Evolutionary conservation across 2,888 invertebrate genomes (phyloP).

Genomic region (Napeogenes sylphis): DNA sequence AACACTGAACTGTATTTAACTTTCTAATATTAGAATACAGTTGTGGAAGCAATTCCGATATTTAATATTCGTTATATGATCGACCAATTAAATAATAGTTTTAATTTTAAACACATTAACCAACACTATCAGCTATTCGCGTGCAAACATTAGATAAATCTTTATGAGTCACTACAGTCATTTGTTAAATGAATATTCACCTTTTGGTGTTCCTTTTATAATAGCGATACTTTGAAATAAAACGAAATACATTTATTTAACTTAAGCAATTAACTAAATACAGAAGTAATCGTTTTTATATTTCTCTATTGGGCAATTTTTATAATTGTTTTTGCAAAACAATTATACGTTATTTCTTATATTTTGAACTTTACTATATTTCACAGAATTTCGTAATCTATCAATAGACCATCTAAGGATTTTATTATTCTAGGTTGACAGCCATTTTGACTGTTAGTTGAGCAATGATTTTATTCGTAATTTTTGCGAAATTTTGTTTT

Average conservation of each 20-base stretch:
- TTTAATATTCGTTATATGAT: conserved; percentile 48
- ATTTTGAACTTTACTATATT: neutral
- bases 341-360: neutral
- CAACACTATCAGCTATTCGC: conserved; percentile 56
- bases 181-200: conserved; percentile 56
- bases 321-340: neutral
- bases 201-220: conserved; percentile 26
- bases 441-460: too few relatives aligned
- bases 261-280: conserved; percentile 4
- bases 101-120: conserved; percentile 56
- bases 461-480: too few relatives aligned
- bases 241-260: neutral
- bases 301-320: conserved; percentile 1
- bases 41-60: conserved; percentile 33
- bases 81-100: conserved; percentile 51
- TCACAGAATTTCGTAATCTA: too few relatives aligned
- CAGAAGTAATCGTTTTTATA: neutral
- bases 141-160: conserved; percentile 68
- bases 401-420: too few relatives aligned
- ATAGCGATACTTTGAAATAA: neutral
- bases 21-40: conserved; percentile 26
- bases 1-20: conserved; percentile 25
- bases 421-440: too few relatives aligned
- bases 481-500: too few relatives aligned
- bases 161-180: conserved; percentile 52